Evolutionary conservation across 2,113 vertebrate genomes (phyloP).

Genomic region (Capra hircus): DNA sequence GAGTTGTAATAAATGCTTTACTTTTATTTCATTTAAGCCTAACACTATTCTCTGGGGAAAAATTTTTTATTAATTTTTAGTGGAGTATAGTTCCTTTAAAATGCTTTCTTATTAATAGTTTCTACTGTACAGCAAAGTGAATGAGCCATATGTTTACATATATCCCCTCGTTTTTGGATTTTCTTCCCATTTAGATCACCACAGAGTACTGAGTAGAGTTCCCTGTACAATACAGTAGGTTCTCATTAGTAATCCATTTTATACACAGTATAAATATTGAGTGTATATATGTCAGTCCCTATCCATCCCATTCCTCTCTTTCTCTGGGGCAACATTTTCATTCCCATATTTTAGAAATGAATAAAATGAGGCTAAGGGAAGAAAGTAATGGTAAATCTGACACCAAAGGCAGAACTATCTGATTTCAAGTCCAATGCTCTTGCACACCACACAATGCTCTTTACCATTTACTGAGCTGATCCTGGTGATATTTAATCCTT

Average conservation of each 20-base stretch:
- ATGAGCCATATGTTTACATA: background rate
- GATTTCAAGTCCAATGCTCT: background rate
- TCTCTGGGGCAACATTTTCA: background rate
- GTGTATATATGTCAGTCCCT: background rate
- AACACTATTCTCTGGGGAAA: background rate
- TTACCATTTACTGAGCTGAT: background rate
- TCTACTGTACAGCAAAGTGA: background rate
- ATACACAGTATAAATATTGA: background rate
- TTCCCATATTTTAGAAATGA: background rate
- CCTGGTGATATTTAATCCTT: background rate
- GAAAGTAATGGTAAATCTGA: background rate
- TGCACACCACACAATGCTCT: background rate
- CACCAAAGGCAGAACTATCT: background rate
- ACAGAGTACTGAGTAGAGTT: background rate
- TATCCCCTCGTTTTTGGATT: background rate
- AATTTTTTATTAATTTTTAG: background rate
- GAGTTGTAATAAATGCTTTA: background rate
- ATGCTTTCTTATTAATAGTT: background rate
- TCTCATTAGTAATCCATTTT: background rate
- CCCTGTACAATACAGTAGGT: background rate
- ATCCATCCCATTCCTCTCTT: background rate
- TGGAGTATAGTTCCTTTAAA: background rate
- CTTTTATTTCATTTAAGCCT: background rate
- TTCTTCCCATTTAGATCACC: background rate
- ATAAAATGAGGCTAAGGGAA: background rate